These are phyloP conservation scores for Peromyscus californicus DNA, from an alignment of 2,113 vertebrate genomes.

Conservation along the genomic window DNA sequence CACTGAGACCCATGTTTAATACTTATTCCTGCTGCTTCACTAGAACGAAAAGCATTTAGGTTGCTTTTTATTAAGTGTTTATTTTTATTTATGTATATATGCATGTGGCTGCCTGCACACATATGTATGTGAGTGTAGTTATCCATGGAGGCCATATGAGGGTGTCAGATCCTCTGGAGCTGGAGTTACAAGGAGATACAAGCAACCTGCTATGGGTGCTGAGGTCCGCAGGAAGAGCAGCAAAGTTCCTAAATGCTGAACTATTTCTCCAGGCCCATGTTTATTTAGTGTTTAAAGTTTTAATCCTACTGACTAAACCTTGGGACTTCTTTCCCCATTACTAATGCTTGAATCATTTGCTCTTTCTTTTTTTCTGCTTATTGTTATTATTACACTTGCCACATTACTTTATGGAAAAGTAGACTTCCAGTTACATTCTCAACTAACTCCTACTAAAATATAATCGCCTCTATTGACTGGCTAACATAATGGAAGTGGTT, in stretches of 20 bases:
- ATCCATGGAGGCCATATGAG: not conserved
- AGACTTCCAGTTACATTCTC: not conserved
- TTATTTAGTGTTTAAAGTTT: not conserved
- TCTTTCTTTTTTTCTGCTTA: not conserved
- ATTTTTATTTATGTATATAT: not conserved
- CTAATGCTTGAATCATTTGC: not conserved
- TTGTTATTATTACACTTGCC: not conserved
- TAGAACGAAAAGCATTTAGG: not conserved
- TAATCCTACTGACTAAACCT: not conserved
- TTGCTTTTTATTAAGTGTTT: not conserved
- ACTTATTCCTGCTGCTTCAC: not conserved
- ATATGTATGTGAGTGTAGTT: not conserved
- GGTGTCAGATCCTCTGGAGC: not conserved
- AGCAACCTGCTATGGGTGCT: not conserved
- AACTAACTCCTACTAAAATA: not conserved
- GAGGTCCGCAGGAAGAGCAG: not conserved
- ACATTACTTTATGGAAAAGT: not conserved
- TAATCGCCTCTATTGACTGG: not conserved
- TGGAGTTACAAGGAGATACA: not conserved
- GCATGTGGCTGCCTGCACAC: not conserved
- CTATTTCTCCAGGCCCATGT: not conserved
- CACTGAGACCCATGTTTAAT: not conserved
- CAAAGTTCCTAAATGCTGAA: not conserved
- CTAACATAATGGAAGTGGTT: constrained; percentile 8
- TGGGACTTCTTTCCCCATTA: not conserved